phyloP scores from a whole-genome alignment of 1,140 invertebrate species.

The Drosophila watanabei region DNA sequence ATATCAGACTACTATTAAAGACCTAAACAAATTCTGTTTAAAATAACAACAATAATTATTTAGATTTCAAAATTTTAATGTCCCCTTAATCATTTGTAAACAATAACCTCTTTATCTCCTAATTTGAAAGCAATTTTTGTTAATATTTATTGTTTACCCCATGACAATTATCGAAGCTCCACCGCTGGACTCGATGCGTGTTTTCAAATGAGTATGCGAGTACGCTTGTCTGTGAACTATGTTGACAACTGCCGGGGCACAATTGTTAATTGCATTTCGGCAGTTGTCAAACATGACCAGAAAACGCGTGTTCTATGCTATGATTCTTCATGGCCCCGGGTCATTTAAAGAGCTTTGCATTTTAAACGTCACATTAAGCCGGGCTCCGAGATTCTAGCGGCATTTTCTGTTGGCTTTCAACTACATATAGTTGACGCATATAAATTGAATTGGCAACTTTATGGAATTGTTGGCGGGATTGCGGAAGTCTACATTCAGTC shows the following conservation, averaged over 20 bases:
- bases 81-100: neutral
- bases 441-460: constrained; percentile 52
- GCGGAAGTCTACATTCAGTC: constrained; percentile 8
- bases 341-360: constrained; percentile 32
- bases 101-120: neutral
- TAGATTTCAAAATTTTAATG: neutral
- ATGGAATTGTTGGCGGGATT: neutral
- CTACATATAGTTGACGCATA: constrained; percentile 24
- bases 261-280: constrained; percentile 85
- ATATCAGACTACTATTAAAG: neutral
- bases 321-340: constrained; percentile 58
- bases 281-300: constrained; percentile 77
- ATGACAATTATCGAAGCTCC: neutral
- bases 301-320: constrained; percentile 55
- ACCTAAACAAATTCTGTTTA: neutral
- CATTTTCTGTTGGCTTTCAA: constrained; percentile 29
- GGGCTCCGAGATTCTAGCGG: neutral
- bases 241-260: constrained; percentile 62
- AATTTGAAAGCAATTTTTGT: neutral
- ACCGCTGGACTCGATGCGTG: constrained; percentile 3
- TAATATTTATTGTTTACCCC: neutral
- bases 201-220: constrained; percentile 18
- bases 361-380: constrained; percentile 44
- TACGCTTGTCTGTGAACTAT: constrained; percentile 29
- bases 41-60: neutral